phyloP scores from a whole-genome alignment of 2,888 invertebrate species.

The Timandra comae region DNA sequence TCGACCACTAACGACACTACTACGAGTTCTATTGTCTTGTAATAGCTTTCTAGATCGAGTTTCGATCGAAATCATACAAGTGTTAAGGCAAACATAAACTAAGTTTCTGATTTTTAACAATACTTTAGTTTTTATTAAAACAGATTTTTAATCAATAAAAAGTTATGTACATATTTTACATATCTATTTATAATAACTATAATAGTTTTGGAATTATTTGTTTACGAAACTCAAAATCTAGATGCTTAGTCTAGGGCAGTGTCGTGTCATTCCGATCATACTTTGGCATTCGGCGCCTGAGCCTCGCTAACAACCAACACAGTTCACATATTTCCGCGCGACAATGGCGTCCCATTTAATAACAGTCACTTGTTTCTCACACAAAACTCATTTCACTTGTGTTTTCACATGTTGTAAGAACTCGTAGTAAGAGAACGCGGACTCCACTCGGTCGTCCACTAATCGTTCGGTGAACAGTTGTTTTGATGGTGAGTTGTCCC shows the following conservation, averaged over 20 bases:
- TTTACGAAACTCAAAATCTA: slow-evolving; percentile 29
- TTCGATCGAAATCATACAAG: slow-evolving; percentile 8
- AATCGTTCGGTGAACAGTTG: slow-evolving; percentile 90
- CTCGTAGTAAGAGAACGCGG: slow-evolving; percentile 97
- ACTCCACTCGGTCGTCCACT: slow-evolving; percentile 96
- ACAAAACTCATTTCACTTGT: slow-evolving; percentile 85
- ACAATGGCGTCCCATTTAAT: slow-evolving; percentile 9
- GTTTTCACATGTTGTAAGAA: slow-evolving; percentile 96
- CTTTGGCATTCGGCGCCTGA: slow-evolving; percentile 16
- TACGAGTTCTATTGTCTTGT: slow-evolving; percentile 16
- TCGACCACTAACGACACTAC: slow-evolving; percentile 8
- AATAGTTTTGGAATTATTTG: slow-evolving; percentile 4
- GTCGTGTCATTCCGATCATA: slow-evolving; percentile 25
- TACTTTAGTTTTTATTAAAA: background rate
- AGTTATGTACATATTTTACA: slow-evolving; percentile 9
- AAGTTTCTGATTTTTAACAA: background rate
- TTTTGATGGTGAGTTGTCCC: slow-evolving; percentile 93
- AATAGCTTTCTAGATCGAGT: slow-evolving; percentile 12
- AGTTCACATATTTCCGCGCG: slow-evolving; percentile 14
- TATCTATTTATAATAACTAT: slow-evolving; percentile 4
- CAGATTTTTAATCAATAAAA: slow-evolving; percentile 5
- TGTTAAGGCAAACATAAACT: background rate
- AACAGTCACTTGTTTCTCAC: slow-evolving; percentile 30
- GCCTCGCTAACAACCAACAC: slow-evolving; percentile 19
- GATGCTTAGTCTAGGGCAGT: slow-evolving; percentile 44